Percentiles rank a stretch among this genome's conserved stretches.
Evolutionary conservation across 2,888 invertebrate genomes (phyloP).

Genomic region (Pandemis corylana): DNA sequence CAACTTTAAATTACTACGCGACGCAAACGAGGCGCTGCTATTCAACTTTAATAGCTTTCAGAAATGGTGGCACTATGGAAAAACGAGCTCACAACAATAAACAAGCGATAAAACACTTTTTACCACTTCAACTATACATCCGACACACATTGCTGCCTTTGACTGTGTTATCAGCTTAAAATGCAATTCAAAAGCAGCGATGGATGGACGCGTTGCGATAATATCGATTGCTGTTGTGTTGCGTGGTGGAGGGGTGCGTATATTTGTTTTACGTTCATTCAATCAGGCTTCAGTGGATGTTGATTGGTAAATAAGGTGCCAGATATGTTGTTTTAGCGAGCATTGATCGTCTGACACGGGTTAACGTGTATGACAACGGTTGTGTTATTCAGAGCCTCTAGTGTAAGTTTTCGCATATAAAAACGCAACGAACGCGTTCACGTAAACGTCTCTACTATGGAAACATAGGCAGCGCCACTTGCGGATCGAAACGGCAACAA

Average conservation of each 20-base stretch:
- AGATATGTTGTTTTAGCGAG: conserved; percentile 41
- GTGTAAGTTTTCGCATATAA: too few relatives aligned
- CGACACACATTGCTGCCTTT: conserved; percentile 7
- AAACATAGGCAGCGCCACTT: too few relatives aligned
- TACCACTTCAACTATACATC: neutral
- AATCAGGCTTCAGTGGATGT: conserved; percentile 42
- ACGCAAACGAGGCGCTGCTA: conserved; percentile 34
- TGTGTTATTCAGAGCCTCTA: too few relatives aligned
- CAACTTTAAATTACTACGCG: conserved; percentile 41
- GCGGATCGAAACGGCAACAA: too few relatives aligned
- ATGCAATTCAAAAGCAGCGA: neutral
- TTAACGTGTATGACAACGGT: conserved; percentile 23
- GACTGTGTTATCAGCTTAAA: too few relatives aligned
- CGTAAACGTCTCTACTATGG: too few relatives aligned
- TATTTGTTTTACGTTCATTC: conserved; percentile 41
- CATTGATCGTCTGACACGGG: conserved; percentile 34
- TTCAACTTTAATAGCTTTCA: conserved; percentile 41
- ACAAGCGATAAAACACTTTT: conserved; percentile 8
- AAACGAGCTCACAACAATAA: conserved; percentile 37
- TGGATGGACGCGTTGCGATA: conserved; percentile 1
- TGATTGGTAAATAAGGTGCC: conserved; percentile 42
- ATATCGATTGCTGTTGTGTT: neutral
- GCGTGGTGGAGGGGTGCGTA: conserved; percentile 10
- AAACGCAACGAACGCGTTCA: too few relatives aligned
- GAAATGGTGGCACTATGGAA: conserved; percentile 38